Percentiles rank a stretch among this genome's conserved stretches.
Conservation (phyloP, 2,113 vertebrate species). For the Halichoeres trimaculatus region DNA sequence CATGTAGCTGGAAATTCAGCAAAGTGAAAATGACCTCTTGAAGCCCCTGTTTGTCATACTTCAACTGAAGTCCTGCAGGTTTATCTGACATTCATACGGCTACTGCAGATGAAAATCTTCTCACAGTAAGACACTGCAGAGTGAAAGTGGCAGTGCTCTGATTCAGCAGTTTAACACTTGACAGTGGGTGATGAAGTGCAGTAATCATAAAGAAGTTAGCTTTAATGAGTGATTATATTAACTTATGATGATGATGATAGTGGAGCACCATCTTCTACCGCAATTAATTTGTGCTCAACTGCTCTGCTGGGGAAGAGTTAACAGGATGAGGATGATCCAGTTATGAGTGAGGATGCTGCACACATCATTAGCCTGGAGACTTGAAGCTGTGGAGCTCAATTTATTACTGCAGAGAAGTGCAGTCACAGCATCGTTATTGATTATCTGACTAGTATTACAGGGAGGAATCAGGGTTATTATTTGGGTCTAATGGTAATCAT, state of each 20-base stretch:
- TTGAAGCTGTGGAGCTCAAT: neutral
- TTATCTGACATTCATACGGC: neutral
- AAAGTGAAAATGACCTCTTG: neutral
- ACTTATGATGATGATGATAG: conserved; percentile 19
- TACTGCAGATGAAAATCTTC: conserved; percentile 1
- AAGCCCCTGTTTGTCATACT: neutral
- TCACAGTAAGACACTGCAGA: conserved; percentile 2
- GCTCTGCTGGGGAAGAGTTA: conserved; percentile 46
- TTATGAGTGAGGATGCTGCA: conserved; percentile 26
- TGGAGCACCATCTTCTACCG: conserved; percentile 20
- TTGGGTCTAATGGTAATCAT: neutral
- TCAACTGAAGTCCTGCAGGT: neutral
- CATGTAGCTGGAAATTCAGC: neutral
- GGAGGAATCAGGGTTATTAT: neutral
- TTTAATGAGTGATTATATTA: conserved; percentile 43
- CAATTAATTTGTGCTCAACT: conserved; percentile 45
- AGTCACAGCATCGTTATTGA: neutral
- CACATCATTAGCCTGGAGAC: conserved; percentile 38
- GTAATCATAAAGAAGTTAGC: neutral
- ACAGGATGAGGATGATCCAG: conserved; percentile 42
- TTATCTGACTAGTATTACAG: conserved; percentile 2
- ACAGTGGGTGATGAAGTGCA: conserved; percentile 16
- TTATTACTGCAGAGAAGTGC: neutral
- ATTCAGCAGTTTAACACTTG: conserved; percentile 15
- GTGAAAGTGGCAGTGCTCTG: neutral